A percentile compares a stretch with the other conserved stretches of the same genome.
These are phyloP conservation scores for Oophaga pumilio DNA, from an alignment of 2,113 vertebrate genomes.

Conservation along the genomic window DNA sequence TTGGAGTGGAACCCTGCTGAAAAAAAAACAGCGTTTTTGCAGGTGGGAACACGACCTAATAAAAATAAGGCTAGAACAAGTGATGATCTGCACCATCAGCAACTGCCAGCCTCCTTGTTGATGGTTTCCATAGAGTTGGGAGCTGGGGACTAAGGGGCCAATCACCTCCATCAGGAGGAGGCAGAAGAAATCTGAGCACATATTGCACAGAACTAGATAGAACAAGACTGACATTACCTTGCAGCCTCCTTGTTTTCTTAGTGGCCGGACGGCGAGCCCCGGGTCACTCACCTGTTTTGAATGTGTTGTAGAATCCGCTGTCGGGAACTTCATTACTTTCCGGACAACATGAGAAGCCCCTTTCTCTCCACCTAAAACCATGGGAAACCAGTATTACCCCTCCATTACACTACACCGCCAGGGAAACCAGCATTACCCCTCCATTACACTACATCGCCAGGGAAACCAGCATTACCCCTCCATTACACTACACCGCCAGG, in stretches of 20 bases:
- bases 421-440: neutral
- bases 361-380: constrained; percentile 79
- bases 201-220: neutral
- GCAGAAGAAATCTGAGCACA: no score
- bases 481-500: neutral
- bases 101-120: no score
- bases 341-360: constrained; percentile 72
- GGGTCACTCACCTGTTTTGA: constrained; percentile 76
- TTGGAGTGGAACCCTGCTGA: no score
- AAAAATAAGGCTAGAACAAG: no score
- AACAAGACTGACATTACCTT: neutral
- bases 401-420: neutral
- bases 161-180: no score
- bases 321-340: constrained; percentile 67
- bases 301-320: constrained; percentile 80
- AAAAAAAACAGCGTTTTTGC: no score
- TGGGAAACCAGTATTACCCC: neutral
- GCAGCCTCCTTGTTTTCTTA: neutral
- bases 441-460: neutral
- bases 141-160: no score
- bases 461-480: neutral
- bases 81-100: no score
- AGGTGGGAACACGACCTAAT: no score
- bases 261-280: neutral
- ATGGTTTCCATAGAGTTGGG: no score